These are phyloP conservation scores for Eristalinus aeneus DNA, from an alignment of 2,888 invertebrate genomes.

Conservation along the genomic window DNA sequence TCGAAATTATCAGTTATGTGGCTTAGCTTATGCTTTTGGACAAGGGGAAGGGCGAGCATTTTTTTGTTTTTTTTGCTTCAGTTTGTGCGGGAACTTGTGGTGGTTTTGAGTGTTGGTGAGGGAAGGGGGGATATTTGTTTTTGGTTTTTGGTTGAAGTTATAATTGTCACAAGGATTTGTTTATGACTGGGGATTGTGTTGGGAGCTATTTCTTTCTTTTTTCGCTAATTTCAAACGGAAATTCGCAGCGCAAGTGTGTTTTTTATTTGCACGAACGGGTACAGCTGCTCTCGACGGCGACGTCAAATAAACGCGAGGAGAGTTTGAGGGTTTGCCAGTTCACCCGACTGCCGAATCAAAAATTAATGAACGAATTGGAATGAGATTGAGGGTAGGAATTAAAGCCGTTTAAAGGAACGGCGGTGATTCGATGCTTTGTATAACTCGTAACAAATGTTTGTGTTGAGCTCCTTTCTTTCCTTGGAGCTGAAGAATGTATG, in stretches of 20 bases:
- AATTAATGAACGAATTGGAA: not conserved
- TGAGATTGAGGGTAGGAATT: not conserved
- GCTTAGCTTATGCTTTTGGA: constrained; percentile 49
- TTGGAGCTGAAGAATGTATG: not conserved
- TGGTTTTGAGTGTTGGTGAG: constrained; percentile 11
- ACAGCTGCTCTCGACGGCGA: not conserved
- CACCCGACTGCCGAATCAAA: not conserved
- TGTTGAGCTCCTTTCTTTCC: not conserved
- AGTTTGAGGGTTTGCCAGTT: not conserved
- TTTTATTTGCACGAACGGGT: constrained; percentile 23
- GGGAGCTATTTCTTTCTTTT: not conserved
- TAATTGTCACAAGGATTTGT: constrained; percentile 64
- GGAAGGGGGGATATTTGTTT: constrained; percentile 54
- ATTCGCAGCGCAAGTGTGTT: constrained; percentile 10
- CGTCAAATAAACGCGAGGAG: not conserved
- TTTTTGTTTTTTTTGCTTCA: constrained; percentile 11
- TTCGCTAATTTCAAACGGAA: constrained; percentile 14
- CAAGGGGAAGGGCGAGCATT: constrained; percentile 2
- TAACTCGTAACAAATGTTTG: not conserved
- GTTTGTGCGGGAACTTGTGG: not conserved
- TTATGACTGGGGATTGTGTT: constrained; percentile 43
- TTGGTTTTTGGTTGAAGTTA: constrained; percentile 39
- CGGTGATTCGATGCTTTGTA: not conserved
- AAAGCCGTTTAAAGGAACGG: not conserved
- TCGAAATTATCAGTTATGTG: constrained; percentile 68